A percentile compares a stretch with the other conserved stretches of the same genome.
Conservation (phyloP, 2,113 vertebrate species). For the Catagonus wagneri region DNA sequence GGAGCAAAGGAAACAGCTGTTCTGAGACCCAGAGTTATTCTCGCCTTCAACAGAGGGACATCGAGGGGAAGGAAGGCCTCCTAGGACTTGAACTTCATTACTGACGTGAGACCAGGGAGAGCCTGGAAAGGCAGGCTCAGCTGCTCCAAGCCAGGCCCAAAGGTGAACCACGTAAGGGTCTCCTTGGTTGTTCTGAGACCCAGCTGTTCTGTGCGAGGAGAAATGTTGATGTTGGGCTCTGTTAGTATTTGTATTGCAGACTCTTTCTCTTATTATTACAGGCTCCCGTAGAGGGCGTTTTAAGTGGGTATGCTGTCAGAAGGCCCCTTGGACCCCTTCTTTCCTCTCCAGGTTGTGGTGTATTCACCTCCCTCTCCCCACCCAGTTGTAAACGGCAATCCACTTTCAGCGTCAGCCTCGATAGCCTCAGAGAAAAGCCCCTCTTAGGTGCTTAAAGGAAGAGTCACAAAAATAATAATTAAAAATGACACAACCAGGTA, state of each 20-base stretch:
- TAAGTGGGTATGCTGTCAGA: neutral
- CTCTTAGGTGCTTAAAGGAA: constrained; percentile 47
- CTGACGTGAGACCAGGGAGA: neutral
- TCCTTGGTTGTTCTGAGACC: constrained; percentile 13
- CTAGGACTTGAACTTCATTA: neutral
- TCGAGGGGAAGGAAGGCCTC: constrained; percentile 9
- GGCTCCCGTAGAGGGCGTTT: constrained; percentile 1
- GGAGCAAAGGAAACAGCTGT: neutral
- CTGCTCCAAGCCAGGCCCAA: neutral
- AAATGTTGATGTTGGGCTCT: neutral
- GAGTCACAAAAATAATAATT: constrained; percentile 75
- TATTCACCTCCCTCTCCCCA: neutral
- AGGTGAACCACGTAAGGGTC: neutral
- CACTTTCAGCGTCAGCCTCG: constrained; percentile 41
- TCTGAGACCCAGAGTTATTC: constrained; percentile 38
- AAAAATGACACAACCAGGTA: constrained; percentile 60
- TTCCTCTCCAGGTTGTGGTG: neutral
- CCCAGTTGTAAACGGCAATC: neutral
- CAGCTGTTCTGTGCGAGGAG: constrained; percentile 1
- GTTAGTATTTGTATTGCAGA: neutral
- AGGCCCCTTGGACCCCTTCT: neutral
- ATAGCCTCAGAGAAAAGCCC: constrained; percentile 49
- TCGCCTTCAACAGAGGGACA: constrained; percentile 22
- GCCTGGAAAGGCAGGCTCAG: neutral
- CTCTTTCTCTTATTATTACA: neutral